These are phyloP conservation scores for Epizoanthus ramosus DNA, from an alignment of 92 coral and sea anemone species.

Conservation along the genomic window DNA sequence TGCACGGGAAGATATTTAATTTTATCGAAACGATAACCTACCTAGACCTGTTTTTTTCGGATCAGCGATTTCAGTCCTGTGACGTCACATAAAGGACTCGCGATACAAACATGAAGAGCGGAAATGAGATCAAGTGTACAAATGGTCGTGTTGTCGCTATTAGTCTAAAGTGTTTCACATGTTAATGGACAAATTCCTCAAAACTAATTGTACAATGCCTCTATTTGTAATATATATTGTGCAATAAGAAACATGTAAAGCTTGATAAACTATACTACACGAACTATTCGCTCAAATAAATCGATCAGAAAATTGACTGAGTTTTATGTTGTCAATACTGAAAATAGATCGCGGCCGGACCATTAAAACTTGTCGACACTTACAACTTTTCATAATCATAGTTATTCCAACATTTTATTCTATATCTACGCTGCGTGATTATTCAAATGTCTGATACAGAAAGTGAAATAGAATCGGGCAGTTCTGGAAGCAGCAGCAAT, in stretches of 20 bases:
- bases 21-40: conserved; percentile 23
- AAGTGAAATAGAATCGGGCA: conserved; percentile 39
- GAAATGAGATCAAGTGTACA: conserved; percentile 22
- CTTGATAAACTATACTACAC: conserved; percentile 26
- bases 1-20: conserved; percentile 11
- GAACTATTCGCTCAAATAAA: conserved; percentile 23
- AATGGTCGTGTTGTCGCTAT: conserved; percentile 21
- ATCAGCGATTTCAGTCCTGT: conserved; percentile 23
- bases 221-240: conserved; percentile 13
- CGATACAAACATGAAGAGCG: conserved; percentile 1
- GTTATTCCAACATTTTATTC: conserved; percentile 8
- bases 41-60: conserved; percentile 24
- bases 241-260: conserved; percentile 36
- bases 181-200: conserved; percentile 17
- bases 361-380: conserved; percentile 1
- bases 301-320: conserved; percentile 26
- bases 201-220: conserved; percentile 5
- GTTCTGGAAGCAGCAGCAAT: conserved; percentile 22
- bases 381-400: conserved; percentile 18
- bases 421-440: conserved; percentile 3
- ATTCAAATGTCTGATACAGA: conserved; percentile 22
- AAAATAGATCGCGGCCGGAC: conserved; percentile 15
- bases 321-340: conserved; percentile 17
- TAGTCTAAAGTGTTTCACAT: not conserved
- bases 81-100: conserved; percentile 29